Percentiles rank a stretch among this genome's conserved stretches.
phyloP scores from a whole-genome alignment of 2,797 vertebrate species.

The Coregonus ussuriensis region DNA sequence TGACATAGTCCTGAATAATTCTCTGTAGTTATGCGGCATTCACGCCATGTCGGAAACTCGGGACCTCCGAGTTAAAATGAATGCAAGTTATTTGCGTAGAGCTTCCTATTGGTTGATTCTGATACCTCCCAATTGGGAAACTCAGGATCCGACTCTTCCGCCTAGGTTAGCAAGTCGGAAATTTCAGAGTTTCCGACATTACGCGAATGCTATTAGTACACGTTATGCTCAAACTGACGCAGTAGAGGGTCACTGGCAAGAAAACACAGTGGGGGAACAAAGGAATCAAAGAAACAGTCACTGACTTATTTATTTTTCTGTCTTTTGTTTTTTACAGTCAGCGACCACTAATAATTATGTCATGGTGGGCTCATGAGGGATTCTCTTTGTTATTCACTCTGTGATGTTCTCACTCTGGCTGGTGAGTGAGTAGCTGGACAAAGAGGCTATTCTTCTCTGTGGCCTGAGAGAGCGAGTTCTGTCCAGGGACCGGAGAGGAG shows the following conservation, averaged over 20 bases:
- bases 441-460: conserved; percentile 4
- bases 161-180: too few relatives aligned
- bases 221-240: conserved; percentile 1
- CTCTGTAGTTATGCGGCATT: not conserved
- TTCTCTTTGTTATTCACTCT: conserved; percentile 26
- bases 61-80: too few relatives aligned
- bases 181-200: too few relatives aligned
- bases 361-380: conserved; percentile 9
- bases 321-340: conserved; percentile 9
- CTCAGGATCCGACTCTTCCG: too few relatives aligned
- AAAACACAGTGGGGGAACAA: not conserved
- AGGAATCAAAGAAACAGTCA: not conserved
- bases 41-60: too few relatives aligned
- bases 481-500: not conserved
- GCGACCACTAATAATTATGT: conserved; percentile 22
- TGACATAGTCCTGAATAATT: not conserved
- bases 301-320: not conserved
- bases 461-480: not conserved
- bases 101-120: too few relatives aligned
- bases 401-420: not conserved
- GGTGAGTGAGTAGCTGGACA: conserved; percentile 10
- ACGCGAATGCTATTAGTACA: too few relatives aligned
- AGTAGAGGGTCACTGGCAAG: conserved; percentile 43
- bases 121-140: too few relatives aligned
- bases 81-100: too few relatives aligned